Base-by-base conservation (phyloP, 2,113 vertebrate genomes). In the Glaucomys volans region DNA sequence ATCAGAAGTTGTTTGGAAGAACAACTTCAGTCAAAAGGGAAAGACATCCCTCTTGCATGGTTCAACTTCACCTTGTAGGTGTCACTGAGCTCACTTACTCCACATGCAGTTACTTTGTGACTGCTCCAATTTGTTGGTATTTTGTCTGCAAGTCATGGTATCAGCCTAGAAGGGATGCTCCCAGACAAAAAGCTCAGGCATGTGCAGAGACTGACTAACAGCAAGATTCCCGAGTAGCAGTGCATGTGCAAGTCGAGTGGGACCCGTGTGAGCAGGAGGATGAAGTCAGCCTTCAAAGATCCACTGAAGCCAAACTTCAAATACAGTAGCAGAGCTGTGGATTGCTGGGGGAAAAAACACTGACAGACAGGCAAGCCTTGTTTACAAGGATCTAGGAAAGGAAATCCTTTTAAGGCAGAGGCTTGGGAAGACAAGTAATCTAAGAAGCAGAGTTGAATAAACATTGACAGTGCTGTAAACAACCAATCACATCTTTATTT, bases 361-460 rank as follows among this genome's bases (percentile, higher is more conserved):
- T 81, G 54, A 93, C 64, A 92, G 93, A 54, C 87, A 95, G 54
- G 87, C 72, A 72, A 92, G 88, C 18, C 91, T 87, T 96, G 83
- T 96, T 97, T 96, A 95, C 88, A 97, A 92, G 82, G 52, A 87
- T 94, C 94, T 72, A 87, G 90, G 87, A 90, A 94, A 96, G 59
- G 37, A 90, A 95, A 80, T 52, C 84, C 79, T 97, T 96, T 97
- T 80, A 95, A 98, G 90, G 83, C 83, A 93, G 50, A 83, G 28
- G 87, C 91, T 96, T 85, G 64, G 50, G 71, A 90, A 97, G 87
- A 93, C 16, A 37, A 3, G 1, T 37, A 90, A 83, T 89, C 87
- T 97, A 74, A 96, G 69, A 90, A 88, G 40, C 37, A 76, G 81
- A 96, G 74, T 5, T 92, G 88, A 91, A 96, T 93, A 94, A 97